These are phyloP conservation scores for Bergia sp. DNA, from an alignment of 92 coral and sea anemone genomes.

Conservation along the genomic window DNA sequence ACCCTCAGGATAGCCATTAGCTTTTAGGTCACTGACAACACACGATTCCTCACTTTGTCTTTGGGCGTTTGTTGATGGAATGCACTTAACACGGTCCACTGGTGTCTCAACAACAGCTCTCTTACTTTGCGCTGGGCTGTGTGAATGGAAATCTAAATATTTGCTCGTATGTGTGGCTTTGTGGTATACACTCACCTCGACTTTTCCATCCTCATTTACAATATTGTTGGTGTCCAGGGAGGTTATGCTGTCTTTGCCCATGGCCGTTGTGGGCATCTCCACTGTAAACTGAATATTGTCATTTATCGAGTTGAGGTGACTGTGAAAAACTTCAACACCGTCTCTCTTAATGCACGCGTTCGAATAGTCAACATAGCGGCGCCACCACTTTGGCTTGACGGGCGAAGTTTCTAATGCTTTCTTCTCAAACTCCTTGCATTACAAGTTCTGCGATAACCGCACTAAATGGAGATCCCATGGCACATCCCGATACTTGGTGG, in stretches of 20 bases:
- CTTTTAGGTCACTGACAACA: too few relatives aligned
- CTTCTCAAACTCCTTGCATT: slow-evolving; percentile 17
- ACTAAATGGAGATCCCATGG: slow-evolving; percentile 6
- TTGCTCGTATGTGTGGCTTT: too few relatives aligned
- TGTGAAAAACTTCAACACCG: slow-evolving; percentile 32
- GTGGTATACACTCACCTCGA: too few relatives aligned
- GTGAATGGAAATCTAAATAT: too few relatives aligned
- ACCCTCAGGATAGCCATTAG: too few relatives aligned
- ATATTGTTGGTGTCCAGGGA: slow-evolving; percentile 39
- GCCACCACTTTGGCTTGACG: slow-evolving; percentile 44
- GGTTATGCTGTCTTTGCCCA: not conserved
- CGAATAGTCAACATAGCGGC: slow-evolving; percentile 42
- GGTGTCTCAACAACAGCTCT: slow-evolving; percentile 16
- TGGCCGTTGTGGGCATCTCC: slow-evolving; percentile 3
- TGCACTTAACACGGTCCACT: not conserved
- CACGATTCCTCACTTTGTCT: not conserved
- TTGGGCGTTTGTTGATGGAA: not conserved
- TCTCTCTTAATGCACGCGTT: slow-evolving; percentile 34
- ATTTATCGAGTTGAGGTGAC: slow-evolving; percentile 35
- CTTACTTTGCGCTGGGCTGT: not conserved
- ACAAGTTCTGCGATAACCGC: slow-evolving; percentile 31
- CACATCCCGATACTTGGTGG: not conserved
- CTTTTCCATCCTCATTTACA: slow-evolving; percentile 1
- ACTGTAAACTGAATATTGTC: not conserved
- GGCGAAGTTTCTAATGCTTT: slow-evolving; percentile 32